Conservation (phyloP, 2,888 invertebrate genomes). For the Herminia tarsipennalis region DNA sequence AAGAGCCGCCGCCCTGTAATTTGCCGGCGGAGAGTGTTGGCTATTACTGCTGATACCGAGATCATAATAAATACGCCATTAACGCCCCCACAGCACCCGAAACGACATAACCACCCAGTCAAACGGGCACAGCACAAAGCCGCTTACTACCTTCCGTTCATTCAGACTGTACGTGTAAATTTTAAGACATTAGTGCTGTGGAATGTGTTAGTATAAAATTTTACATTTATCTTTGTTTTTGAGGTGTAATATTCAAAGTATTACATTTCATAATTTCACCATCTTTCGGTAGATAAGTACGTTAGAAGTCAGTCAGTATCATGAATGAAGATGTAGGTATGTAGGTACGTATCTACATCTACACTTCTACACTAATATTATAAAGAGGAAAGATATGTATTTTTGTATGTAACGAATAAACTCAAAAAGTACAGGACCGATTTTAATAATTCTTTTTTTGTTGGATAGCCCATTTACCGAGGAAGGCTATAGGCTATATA, state of each 20-base stretch:
- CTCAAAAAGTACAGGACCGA: no score
- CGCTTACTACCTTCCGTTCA: constrained; percentile 32
- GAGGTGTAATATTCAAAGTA: constrained; percentile 34
- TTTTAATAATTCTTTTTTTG: no score
- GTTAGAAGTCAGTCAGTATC: no score
- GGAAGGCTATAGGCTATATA: no score
- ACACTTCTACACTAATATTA: no score
- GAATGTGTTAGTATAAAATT: constrained; percentile 45
- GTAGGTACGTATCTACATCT: no score
- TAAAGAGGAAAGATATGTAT: no score
- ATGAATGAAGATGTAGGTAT: no score
- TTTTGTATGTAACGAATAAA: no score
- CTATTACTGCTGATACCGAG: constrained; percentile 84
- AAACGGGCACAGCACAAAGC: constrained; percentile 22
- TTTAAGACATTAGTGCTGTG: constrained; percentile 59
- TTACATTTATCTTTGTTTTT: constrained; percentile 39
- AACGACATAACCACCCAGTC: constrained; percentile 72
- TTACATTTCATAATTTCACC: constrained; percentile 36
- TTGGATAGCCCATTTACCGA: no score
- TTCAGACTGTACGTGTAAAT: constrained; percentile 52
- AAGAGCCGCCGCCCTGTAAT: constrained; percentile 84
- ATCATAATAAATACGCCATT: constrained; percentile 86
- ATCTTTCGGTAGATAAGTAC: no score
- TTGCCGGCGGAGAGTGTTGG: constrained; percentile 84
- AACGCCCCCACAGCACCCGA: constrained; percentile 84